Percentiles rank a stretch among this genome's conserved stretches.
These are phyloP conservation scores for Cathartes aura DNA, from an alignment of 2,113 vertebrate genomes.

Conservation along the genomic window DNA sequence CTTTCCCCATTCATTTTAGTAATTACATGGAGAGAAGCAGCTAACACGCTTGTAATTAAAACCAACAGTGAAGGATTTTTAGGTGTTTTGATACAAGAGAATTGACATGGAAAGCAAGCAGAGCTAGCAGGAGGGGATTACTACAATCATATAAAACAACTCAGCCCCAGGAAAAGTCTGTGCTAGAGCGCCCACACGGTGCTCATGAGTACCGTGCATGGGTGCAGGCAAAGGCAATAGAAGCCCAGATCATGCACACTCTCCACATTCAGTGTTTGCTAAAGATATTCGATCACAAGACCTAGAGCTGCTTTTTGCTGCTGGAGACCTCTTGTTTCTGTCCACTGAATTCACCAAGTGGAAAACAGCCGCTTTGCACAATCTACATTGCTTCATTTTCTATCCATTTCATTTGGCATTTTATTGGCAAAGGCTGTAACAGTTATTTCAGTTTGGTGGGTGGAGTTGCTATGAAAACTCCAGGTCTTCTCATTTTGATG, in stretches of 20 bases:
- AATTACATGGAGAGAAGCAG: slow-evolving; percentile 73
- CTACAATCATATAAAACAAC: neutral
- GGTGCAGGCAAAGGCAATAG: neutral
- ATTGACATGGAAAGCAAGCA: neutral
- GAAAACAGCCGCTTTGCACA: slow-evolving; percentile 14
- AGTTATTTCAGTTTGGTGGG: slow-evolving; percentile 70
- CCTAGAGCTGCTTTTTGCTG: neutral
- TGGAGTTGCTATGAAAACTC: slow-evolving; percentile 71
- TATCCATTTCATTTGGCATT: slow-evolving; percentile 45
- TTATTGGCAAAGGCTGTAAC: slow-evolving; percentile 64
- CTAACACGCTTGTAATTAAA: slow-evolving; percentile 71
- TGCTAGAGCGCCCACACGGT: neutral
- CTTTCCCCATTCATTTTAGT: slow-evolving; percentile 74
- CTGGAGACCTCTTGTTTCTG: neutral
- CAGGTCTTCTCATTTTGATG: slow-evolving; percentile 52
- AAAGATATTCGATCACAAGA: neutral
- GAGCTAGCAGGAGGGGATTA: neutral
- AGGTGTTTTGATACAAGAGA: neutral
- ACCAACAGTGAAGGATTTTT: slow-evolving; percentile 76
- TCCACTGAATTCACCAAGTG: neutral
- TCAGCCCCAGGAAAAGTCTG: neutral
- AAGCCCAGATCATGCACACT: neutral
- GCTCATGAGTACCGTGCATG: fast-evolving
- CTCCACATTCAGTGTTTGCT: neutral
- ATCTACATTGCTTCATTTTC: slow-evolving; percentile 30